A percentile compares a stretch with the other conserved stretches of the same genome.
Conservation (phyloP, 2,113 vertebrate species). For the Chauna torquata region DNA sequence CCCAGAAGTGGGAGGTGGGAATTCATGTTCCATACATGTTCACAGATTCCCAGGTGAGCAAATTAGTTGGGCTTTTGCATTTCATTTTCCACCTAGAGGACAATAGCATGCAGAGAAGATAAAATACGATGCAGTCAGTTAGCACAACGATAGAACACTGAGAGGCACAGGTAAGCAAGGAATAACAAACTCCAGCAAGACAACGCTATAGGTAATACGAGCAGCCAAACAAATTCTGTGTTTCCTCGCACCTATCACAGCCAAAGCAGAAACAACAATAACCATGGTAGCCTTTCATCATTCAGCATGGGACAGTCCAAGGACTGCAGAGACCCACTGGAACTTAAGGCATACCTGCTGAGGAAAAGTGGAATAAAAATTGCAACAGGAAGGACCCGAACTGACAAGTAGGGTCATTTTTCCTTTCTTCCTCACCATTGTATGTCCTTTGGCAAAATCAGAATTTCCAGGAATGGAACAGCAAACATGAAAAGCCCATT, state of each 20-base stretch:
- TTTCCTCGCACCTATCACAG: not conserved
- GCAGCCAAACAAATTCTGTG: not conserved
- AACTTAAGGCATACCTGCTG: not conserved
- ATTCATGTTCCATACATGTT: not conserved
- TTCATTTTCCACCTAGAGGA: not conserved
- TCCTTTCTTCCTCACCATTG: not conserved
- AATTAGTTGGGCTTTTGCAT: not conserved
- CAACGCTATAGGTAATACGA: not conserved
- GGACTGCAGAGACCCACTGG: not conserved
- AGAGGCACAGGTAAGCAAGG: not conserved
- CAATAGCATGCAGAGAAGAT: rapidly evolving
- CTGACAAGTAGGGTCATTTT: not conserved
- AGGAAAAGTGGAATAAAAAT: not conserved
- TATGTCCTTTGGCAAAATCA: not conserved
- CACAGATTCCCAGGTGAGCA: not conserved
- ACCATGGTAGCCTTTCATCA: not conserved
- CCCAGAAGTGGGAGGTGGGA: not conserved
- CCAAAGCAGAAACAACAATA: not conserved
- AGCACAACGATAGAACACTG: not conserved
- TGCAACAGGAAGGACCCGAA: not conserved
- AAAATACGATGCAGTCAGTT: not conserved
- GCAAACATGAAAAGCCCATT: not conserved
- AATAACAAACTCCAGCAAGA: not conserved
- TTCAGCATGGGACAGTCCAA: not conserved
- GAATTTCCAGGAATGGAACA: not conserved